Conservation (phyloP, 2,888 invertebrate species). For the Acleris literana region DNA sequence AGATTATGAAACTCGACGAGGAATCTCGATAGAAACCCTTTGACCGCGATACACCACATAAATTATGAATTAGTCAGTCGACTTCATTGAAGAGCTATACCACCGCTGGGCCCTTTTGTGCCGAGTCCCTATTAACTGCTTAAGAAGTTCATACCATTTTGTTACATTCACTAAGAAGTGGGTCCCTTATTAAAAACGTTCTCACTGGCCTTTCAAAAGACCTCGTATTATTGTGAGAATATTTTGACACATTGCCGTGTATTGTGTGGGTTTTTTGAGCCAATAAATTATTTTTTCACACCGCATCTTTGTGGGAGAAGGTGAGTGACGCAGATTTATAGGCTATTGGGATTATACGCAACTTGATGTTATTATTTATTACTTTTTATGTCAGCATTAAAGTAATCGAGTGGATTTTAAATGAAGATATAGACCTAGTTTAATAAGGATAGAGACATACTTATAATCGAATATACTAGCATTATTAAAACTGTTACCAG, state of each 20-base stretch:
- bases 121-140: slow-evolving; percentile 73
- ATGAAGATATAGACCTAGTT: not conserved
- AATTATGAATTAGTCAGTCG: slow-evolving; percentile 68
- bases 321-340: slow-evolving; percentile 69
- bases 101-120: slow-evolving; percentile 67
- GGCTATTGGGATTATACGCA: slow-evolving; percentile 52
- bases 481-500: too few relatives aligned
- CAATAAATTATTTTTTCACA: slow-evolving; percentile 71
- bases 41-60: slow-evolving; percentile 59
- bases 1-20: slow-evolving; percentile 49
- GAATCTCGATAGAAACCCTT: slow-evolving; percentile 58
- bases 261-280: slow-evolving; percentile 73
- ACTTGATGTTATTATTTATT: slow-evolving; percentile 71
- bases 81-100: slow-evolving; percentile 60
- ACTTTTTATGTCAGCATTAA: not conserved
- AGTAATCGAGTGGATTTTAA: not conserved
- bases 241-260: slow-evolving; percentile 79
- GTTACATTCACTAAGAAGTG: slow-evolving; percentile 57
- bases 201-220: slow-evolving; percentile 52
- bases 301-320: slow-evolving; percentile 43
- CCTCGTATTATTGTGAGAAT: slow-evolving; percentile 70
- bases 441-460: too few relatives aligned
- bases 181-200: slow-evolving; percentile 60
- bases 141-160: slow-evolving; percentile 80
- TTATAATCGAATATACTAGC: too few relatives aligned